These are phyloP conservation scores for Centropus bengalensis DNA, from an alignment of 2,113 vertebrate genomes.

Conservation along the genomic window DNA sequence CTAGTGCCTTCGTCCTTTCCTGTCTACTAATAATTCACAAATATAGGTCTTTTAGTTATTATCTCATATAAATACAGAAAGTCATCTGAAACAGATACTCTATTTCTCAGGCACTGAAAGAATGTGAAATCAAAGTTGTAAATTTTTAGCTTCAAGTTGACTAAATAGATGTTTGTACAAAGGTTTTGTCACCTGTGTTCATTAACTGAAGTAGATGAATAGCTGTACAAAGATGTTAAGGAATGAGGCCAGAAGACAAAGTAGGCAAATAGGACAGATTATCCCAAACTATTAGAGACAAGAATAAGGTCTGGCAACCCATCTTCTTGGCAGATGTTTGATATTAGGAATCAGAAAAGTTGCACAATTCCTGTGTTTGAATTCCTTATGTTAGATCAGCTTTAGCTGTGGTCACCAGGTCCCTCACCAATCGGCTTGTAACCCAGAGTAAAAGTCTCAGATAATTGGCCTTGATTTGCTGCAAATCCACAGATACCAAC, in stretches of 20 bases:
- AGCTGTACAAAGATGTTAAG: neutral
- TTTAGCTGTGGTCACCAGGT: neutral
- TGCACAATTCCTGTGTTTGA: neutral
- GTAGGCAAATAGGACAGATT: fast-evolving
- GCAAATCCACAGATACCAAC: neutral
- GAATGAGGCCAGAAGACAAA: neutral
- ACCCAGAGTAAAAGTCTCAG: neutral
- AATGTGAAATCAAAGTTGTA: neutral
- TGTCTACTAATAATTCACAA: neutral
- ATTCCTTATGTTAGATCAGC: neutral
- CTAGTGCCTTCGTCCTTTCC: neutral
- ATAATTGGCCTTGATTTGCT: neutral
- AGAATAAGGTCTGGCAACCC: neutral
- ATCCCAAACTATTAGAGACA: neutral
- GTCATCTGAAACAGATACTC: neutral
- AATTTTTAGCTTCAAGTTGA: neutral
- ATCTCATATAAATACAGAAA: neutral
- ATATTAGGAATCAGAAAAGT: neutral
- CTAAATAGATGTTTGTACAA: neutral
- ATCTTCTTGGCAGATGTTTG: neutral
- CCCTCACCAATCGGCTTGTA: neutral
- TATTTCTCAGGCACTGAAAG: neutral
- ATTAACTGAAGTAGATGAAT: neutral
- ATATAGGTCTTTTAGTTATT: neutral
- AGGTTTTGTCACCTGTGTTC: neutral